These are phyloP conservation scores for Ctenodactylus gundi DNA, from an alignment of 2,113 vertebrate species.

Conservation along the genomic window DNA sequence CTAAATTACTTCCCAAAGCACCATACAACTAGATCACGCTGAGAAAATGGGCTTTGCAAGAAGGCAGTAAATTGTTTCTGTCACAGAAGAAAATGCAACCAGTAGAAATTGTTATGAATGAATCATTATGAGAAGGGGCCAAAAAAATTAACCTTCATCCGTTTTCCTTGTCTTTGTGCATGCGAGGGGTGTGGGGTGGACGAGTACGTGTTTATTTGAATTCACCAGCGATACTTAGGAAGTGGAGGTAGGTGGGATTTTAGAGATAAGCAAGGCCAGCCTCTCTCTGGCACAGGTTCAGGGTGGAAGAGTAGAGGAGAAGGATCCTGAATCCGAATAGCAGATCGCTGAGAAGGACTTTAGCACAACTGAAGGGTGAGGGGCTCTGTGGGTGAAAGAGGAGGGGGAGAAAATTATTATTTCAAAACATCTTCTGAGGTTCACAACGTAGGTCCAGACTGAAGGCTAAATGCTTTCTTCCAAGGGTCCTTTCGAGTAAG, in stretches of 20 bases:
- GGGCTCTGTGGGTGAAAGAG: background rate
- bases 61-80: constrained; percentile 89
- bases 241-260: background rate
- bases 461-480: background rate
- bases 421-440: background rate
- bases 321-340: background rate
- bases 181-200: background rate
- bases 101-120: constrained; percentile 85
- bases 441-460: background rate
- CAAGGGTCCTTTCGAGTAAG: background rate
- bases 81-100: constrained; percentile 88
- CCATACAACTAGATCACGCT: constrained; percentile 85
- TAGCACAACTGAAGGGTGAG: background rate
- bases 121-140: constrained; percentile 85
- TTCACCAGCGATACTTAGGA: background rate
- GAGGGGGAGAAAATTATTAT: background rate
- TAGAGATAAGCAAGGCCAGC: background rate
- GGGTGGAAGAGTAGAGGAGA: background rate
- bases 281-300: background rate
- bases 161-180: constrained; percentile 70
- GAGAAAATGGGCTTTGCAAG: constrained; percentile 88
- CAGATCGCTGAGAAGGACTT: background rate
- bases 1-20: constrained; percentile 88
- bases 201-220: background rate
- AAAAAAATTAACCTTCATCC: constrained; percentile 82